Conservation (phyloP, 2,113 vertebrate genomes). For the Peromyscus californicus region DNA sequence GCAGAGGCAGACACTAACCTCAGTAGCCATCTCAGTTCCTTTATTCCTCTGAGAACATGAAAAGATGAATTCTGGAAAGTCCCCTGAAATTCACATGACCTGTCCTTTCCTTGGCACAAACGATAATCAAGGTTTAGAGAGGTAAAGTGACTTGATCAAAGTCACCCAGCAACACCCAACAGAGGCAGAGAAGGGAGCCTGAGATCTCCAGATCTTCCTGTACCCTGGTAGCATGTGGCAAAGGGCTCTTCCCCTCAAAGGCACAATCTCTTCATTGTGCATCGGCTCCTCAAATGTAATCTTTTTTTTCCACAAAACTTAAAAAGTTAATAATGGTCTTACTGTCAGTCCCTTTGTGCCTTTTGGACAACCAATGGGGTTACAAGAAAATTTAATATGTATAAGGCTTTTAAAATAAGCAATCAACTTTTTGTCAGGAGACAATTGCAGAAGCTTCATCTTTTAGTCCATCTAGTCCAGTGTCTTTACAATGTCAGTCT, state of each 20-base stretch:
- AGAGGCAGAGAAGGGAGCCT: not conserved
- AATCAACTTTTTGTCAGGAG: slow-evolving; percentile 38
- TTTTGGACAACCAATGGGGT: slow-evolving; percentile 29
- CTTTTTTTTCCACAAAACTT: not conserved
- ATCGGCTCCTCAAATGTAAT: not conserved
- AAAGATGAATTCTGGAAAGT: not conserved
- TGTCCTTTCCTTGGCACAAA: not conserved
- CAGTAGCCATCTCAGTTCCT: not conserved
- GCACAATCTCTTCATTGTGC: not conserved
- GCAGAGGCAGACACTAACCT: not conserved
- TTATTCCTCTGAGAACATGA: not conserved
- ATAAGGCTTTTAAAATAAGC: slow-evolving; percentile 28
- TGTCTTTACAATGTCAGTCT: slow-evolving; percentile 33
- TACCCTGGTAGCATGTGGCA: not conserved
- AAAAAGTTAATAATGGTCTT: not conserved
- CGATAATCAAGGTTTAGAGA: not conserved
- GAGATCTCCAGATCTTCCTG: not conserved
- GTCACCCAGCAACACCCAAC: not conserved
- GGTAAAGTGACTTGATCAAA: not conserved
- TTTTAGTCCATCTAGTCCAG: not conserved
- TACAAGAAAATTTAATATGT: slow-evolving; percentile 8
- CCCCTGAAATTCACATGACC: not conserved
- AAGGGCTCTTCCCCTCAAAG: not conserved
- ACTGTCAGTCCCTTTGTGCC: not conserved
- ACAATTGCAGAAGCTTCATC: not conserved